These are phyloP conservation scores for Herpailurus yagouaroundi DNA, from an alignment of 2,113 vertebrate species.

Conservation along the genomic window DNA sequence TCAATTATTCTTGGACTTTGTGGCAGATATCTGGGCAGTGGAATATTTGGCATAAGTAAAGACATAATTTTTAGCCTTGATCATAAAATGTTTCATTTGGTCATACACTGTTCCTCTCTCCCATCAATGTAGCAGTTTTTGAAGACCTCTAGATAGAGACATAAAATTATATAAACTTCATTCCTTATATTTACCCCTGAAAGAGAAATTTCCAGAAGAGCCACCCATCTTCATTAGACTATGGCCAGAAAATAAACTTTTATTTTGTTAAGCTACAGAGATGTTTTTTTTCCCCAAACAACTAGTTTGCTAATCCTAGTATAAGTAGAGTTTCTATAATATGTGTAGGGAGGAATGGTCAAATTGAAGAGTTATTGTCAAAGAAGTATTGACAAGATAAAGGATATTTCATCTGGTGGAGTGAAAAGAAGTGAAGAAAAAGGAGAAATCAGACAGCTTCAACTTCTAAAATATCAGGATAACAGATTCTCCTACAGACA, in stretches of 20 bases:
- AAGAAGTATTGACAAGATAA: not conserved
- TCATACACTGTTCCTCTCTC: not conserved
- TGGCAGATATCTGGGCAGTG: not conserved
- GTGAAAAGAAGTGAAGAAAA: not conserved
- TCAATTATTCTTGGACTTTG: not conserved
- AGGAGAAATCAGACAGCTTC: not conserved
- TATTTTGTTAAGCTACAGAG: not conserved
- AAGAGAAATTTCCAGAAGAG: not conserved
- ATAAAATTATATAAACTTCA: not conserved
- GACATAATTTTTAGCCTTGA: not conserved
- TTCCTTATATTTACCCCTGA: not conserved
- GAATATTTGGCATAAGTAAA: not conserved
- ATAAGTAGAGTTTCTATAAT: not conserved
- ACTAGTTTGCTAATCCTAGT: not conserved
- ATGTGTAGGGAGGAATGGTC: not conserved
- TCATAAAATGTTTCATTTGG: not conserved
- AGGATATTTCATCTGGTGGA: not conserved
- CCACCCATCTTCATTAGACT: not conserved
- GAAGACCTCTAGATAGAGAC: not conserved
- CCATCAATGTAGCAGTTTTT: not conserved
- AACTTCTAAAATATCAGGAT: not conserved
- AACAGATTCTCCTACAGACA: not conserved
- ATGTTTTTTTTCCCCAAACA: not conserved
- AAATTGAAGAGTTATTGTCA: not conserved
- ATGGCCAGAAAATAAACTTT: not conserved